Percentiles rank a stretch among this genome's conserved stretches.
phyloP scores from a whole-genome alignment of 2,797 vertebrate species.

The Leucoraja ocellata region DNA sequence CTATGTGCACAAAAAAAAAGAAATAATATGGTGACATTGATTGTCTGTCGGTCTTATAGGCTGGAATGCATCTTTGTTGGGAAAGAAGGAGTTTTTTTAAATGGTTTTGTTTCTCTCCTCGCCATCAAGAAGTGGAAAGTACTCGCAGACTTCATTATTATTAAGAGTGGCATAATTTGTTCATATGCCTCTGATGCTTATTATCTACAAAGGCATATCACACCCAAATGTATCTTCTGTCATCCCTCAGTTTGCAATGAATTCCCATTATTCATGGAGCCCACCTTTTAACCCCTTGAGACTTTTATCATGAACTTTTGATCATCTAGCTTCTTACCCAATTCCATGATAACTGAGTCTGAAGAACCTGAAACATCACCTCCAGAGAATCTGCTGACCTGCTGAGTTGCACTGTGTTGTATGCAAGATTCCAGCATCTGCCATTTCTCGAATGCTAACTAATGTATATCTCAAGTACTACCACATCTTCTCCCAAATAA shows the following conservation, averaged over 20 bases:
- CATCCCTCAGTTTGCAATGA: neutral
- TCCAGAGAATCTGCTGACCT: too few species aligned
- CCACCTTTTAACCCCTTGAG: neutral
- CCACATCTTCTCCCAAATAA: neutral
- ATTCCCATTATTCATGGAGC: neutral
- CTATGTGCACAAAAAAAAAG: too few species aligned
- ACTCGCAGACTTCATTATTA: neutral
- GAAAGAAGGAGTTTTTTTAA: neutral
- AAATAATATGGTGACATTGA: too few species aligned
- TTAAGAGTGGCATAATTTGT: neutral
- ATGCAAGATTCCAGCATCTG: too few species aligned
- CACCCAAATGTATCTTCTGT: neutral
- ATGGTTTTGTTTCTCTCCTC: neutral
- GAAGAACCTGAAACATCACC: too few species aligned
- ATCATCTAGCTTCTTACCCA: neutral
- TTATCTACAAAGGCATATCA: neutral
- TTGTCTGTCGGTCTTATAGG: neutral
- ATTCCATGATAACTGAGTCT: neutral
- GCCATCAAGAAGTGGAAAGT: neutral
- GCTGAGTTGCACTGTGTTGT: too few species aligned
- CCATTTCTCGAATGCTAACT: neutral
- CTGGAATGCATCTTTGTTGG: neutral
- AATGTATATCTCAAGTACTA: neutral
- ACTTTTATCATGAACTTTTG: neutral
- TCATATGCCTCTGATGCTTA: neutral